Evolutionary conservation across 2,888 invertebrate genomes (phyloP).

Genomic region (Heliconius sara): DNA sequence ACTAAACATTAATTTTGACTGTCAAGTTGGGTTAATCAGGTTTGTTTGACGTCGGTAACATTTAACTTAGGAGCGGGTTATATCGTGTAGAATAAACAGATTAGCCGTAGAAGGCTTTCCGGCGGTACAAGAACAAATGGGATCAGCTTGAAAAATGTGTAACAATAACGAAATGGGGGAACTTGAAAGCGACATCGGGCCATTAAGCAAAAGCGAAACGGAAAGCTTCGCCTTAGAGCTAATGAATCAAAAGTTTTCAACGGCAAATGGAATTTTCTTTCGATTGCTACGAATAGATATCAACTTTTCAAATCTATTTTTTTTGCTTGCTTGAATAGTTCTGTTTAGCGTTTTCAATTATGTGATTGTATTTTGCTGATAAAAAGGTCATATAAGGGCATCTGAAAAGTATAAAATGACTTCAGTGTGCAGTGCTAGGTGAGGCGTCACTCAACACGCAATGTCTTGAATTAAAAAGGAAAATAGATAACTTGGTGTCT

Average conservation of each 20-base stretch:
- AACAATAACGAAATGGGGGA: slow-evolving; percentile 72
- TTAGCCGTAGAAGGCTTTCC: slow-evolving; percentile 61
- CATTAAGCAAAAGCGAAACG: slow-evolving; percentile 61
- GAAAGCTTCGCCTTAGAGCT: slow-evolving; percentile 52
- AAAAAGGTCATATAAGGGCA: background rate
- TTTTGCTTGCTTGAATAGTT: slow-evolving; percentile 33
- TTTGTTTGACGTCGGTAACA: slow-evolving; percentile 17
- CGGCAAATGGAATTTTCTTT: slow-evolving; percentile 42
- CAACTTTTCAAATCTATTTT: slow-evolving; percentile 41
- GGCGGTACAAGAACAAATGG: slow-evolving; percentile 65
- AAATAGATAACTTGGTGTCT: no score
- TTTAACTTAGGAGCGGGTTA: slow-evolving; percentile 35
- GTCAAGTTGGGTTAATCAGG: background rate
- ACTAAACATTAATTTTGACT: background rate
- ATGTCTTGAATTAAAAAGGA: background rate
- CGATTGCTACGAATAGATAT: slow-evolving; percentile 43
- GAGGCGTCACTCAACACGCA: background rate
- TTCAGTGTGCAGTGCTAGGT: background rate
- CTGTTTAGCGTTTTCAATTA: slow-evolving; percentile 34
- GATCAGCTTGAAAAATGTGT: slow-evolving; percentile 72
- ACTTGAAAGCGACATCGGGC: slow-evolving; percentile 70
- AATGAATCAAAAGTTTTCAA: slow-evolving; percentile 68
- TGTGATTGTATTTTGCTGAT: slow-evolving; percentile 16
- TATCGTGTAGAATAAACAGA: slow-evolving; percentile 57
- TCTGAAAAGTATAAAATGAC: background rate